phyloP scores from a whole-genome alignment of 2,797 vertebrate species.

The Coregonus suidteri region DNA sequence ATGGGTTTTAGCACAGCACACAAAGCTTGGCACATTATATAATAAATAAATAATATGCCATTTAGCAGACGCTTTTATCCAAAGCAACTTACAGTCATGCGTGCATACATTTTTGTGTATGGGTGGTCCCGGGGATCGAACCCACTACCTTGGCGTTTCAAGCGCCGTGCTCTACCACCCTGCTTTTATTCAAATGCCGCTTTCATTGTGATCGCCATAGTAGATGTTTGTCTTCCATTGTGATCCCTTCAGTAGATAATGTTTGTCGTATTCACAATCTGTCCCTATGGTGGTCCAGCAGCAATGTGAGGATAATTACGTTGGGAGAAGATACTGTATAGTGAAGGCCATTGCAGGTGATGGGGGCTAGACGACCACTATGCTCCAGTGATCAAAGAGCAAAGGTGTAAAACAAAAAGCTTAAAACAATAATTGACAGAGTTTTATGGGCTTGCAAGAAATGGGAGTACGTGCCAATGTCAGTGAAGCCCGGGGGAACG shows the following conservation, averaged over 20 bases:
- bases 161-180: too few relatives aligned
- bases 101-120: too few relatives aligned
- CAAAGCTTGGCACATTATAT: slow-evolving; percentile 32
- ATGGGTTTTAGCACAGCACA: slow-evolving; percentile 1
- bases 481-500: slow-evolving; percentile 6
- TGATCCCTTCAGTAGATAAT: neutral
- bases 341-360: slow-evolving; percentile 30
- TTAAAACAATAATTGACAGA: slow-evolving; percentile 11
- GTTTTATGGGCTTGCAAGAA: neutral
- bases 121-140: too few relatives aligned
- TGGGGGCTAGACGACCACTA: slow-evolving; percentile 52
- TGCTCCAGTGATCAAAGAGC: slow-evolving; percentile 64
- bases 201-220: slow-evolving; percentile 40
- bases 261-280: slow-evolving; percentile 37
- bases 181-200: slow-evolving; percentile 17
- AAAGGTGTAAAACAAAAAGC: slow-evolving; percentile 48
- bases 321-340: neutral
- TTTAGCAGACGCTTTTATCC: too few relatives aligned
- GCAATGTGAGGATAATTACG: slow-evolving; percentile 37
- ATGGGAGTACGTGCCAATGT: slow-evolving; percentile 7
- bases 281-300: slow-evolving; percentile 11
- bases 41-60: too few relatives aligned
- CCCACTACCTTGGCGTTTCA: too few relatives aligned
- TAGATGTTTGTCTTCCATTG: neutral
- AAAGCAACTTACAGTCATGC: too few relatives aligned